Evolutionary conservation across 2,113 vertebrate genomes (phyloP).

Genomic region (Melierax canorus): DNA sequence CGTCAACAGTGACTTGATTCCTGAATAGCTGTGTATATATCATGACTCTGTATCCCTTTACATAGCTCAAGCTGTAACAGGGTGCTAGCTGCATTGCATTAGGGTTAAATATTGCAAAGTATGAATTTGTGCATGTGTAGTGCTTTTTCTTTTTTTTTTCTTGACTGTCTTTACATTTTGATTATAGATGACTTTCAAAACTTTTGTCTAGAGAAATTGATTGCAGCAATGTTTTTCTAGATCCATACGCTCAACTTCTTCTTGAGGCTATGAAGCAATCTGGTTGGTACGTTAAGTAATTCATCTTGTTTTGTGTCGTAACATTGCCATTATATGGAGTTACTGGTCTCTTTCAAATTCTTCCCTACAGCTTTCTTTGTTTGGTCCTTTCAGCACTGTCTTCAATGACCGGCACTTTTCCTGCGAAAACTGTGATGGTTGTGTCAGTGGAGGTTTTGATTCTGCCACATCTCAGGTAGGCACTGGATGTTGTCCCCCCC

Average conservation of each 20-base stretch:
- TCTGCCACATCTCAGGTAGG: constrained; percentile 87
- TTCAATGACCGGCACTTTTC: constrained; percentile 89
- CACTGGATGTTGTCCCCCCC: fast-evolving
- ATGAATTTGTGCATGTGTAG: background rate
- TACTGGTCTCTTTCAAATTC: background rate
- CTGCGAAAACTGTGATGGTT: constrained; percentile 92
- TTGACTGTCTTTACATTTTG: background rate
- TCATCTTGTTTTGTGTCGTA: background rate
- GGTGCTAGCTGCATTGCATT: background rate
- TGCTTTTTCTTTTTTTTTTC: background rate
- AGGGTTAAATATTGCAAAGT: background rate
- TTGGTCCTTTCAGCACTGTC: constrained; percentile 78
- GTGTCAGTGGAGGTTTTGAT: constrained; percentile 93
- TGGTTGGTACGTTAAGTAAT: constrained; percentile 84
- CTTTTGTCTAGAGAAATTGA: constrained; percentile 35
- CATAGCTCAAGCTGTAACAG: background rate
- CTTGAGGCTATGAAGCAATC: constrained; percentile 91
- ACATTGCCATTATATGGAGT: background rate
- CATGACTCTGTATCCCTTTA: background rate
- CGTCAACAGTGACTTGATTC: background rate
- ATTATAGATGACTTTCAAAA: constrained; percentile 7
- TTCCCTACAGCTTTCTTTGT: background rate
- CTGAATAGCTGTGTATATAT: background rate
- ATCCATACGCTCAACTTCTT: constrained; percentile 90
- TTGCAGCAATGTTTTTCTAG: constrained; percentile 72